Percentiles rank a stretch among this genome's conserved stretches.
Conservation (phyloP, 2,797 vertebrate genomes). For the Pagetopsis macropterus region DNA sequence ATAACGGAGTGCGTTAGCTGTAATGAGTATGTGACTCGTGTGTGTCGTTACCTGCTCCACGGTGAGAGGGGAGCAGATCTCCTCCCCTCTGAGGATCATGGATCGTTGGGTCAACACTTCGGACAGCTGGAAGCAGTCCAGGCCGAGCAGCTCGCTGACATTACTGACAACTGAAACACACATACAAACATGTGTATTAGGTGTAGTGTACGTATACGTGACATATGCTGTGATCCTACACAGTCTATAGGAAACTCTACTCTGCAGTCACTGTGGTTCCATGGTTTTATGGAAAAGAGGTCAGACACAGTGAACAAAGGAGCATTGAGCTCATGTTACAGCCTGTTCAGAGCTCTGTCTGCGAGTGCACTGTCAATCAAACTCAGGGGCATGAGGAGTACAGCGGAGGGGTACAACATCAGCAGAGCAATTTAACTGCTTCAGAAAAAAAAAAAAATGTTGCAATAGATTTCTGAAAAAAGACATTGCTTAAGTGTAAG, state of each 20-base stretch:
- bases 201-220: conserved; percentile 14
- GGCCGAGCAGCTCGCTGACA: conserved; percentile 90
- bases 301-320: conserved; percentile 72
- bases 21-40: conserved; percentile 10
- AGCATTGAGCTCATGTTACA: conserved; percentile 76
- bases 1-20: background rate
- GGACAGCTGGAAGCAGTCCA: conserved; percentile 91
- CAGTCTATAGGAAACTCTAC: conserved; percentile 50
- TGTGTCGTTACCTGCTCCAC: conserved; percentile 88
- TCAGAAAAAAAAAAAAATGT: conserved; percentile 12
- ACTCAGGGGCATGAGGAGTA: conserved; percentile 37
- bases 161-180: conserved; percentile 87
- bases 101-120: conserved; percentile 94
- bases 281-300: conserved; percentile 71
- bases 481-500: too few species aligned
- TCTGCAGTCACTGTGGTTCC: conserved; percentile 58
- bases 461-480: too few species aligned
- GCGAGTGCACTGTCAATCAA: conserved; percentile 65
- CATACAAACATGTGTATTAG: conserved; percentile 20
- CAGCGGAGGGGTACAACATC: conserved; percentile 25
- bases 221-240: conserved; percentile 46
- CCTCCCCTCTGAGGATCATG: conserved; percentile 93
- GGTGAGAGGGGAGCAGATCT: conserved; percentile 93
- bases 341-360: conserved; percentile 71
- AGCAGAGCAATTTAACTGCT: conserved; percentile 14